Percentiles rank a stretch among this genome's conserved stretches.
Conservation (phyloP, 2,888 invertebrate species). For the Spodoptera littoralis region DNA sequence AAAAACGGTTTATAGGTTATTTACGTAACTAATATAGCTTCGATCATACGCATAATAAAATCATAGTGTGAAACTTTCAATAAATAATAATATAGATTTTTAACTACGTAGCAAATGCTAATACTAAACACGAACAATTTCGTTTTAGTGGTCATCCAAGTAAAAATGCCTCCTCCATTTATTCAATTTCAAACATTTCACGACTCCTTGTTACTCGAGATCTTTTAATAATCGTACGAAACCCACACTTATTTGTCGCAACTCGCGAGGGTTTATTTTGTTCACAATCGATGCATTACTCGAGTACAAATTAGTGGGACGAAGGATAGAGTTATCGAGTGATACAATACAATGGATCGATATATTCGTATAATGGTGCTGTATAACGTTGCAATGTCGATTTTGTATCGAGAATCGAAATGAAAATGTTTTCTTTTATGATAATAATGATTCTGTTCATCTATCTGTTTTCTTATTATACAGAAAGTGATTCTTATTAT, state of each 20-base stretch:
- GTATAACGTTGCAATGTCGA: not conserved
- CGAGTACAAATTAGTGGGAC: constrained; percentile 66
- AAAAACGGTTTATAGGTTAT: no score
- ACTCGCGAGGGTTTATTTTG: constrained; percentile 59
- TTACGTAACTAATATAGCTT: no score
- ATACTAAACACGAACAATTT: no score
- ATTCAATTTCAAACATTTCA: not conserved
- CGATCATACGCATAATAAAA: no score
- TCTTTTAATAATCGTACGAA: constrained; percentile 63
- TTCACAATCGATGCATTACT: constrained; percentile 65
- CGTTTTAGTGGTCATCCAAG: not conserved
- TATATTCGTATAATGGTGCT: constrained; percentile 23
- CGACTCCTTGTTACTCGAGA: constrained; percentile 25
- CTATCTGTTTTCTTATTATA: no score
- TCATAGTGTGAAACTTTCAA: no score
- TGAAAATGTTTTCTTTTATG: not conserved
- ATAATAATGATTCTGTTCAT: no score
- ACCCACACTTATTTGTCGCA: constrained; percentile 56
- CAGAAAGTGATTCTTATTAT: no score
- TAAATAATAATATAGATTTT: no score
- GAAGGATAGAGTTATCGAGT: constrained; percentile 55
- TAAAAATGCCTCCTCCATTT: constrained; percentile 34
- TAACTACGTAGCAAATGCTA: no score
- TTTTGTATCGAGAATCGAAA: not conserved
- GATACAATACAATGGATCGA: constrained; percentile 41